phyloP scores from a whole-genome alignment of 2,888 invertebrate species.

The Synanthedon myopaeformis region DNA sequence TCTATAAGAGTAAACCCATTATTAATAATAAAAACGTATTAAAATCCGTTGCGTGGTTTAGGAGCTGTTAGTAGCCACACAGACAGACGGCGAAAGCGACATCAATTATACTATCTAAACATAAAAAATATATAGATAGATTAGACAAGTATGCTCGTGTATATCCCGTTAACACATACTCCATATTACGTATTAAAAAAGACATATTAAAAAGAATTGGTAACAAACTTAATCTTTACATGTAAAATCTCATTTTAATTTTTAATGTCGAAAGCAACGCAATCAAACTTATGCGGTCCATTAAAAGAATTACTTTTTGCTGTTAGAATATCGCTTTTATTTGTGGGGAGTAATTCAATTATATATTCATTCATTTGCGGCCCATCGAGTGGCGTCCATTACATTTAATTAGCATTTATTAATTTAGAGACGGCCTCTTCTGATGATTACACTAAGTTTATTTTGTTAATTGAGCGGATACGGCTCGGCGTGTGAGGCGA shows the following conservation, averaged over 20 bases:
- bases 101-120: no score
- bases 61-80: no score
- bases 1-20: no score
- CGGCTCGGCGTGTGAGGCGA: not conserved
- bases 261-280: constrained; percentile 33
- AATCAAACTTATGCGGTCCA: constrained; percentile 51
- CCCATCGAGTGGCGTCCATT: constrained; percentile 49
- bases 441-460: constrained; percentile 26
- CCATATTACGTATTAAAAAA: no score
- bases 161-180: no score
- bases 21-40: no score
- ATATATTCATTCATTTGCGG: constrained; percentile 53
- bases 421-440: constrained; percentile 29
- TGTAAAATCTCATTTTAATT: constrained; percentile 10
- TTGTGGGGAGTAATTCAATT: constrained; percentile 56
- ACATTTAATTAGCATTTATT: constrained; percentile 53
- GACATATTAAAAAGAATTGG: no score
- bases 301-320: constrained; percentile 55
- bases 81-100: no score
- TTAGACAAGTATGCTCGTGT: no score
- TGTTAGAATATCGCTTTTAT: constrained; percentile 59
- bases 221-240: not conserved
- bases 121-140: no score
- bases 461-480: constrained; percentile 10
- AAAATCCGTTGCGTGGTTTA: no score